Evolutionary conservation across 2,888 invertebrate genomes (phyloP), one percentile per base, ranked within the genome.

Genomic region (Argyra leucocephala): DNA sequence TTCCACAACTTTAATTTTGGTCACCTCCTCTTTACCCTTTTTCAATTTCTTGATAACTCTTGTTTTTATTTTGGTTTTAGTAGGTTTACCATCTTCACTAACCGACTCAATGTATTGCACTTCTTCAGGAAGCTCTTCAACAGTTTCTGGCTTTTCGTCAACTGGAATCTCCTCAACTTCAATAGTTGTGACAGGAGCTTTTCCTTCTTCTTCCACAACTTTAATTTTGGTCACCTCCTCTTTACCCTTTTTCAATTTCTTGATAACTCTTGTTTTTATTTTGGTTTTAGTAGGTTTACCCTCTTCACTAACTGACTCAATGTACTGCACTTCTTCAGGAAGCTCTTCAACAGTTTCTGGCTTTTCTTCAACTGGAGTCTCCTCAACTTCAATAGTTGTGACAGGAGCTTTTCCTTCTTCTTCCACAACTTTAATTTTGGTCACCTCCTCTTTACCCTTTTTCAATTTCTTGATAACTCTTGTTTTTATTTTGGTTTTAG

Each of bases 1-100:
- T 67, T 74, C 74, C 22, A 78, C 73, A 2, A 78, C 79, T 18
- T 76, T 70, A 61, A 80, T 77, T 73, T 77, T 75, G 1, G 78
- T 80, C 15, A 77, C 71, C 70, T 81, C 76, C 48, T 77, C 71
- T 72, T 76, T 77, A 61, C 69, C 67, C 61, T 76, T 80, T 69
- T 69, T 76, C 5, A 72, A 73, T 71, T 76, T 78, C 65, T 73
- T 77, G 62, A 76, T 74, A 5, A 72, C 73, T 12, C 77, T 71
- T 61, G 74, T 77, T 58, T 75, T 76, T 21, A 73, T 71, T 9
- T 72, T 71, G 59, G 64, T 69, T 36, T 66, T 67, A n/a, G 64
- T 76, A 0, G 73, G 72, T 73, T 21, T 75, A 67, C 63, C 74
- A 73, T 71, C 72, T 62, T 71, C 69, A 2, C 69, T 66, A 0